A percentile compares a stretch with the other conserved stretches of the same genome.
These are phyloP conservation scores for Onychostoma macrolepis DNA, from an alignment of 2,113 vertebrate genomes.

Conservation along the genomic window DNA sequence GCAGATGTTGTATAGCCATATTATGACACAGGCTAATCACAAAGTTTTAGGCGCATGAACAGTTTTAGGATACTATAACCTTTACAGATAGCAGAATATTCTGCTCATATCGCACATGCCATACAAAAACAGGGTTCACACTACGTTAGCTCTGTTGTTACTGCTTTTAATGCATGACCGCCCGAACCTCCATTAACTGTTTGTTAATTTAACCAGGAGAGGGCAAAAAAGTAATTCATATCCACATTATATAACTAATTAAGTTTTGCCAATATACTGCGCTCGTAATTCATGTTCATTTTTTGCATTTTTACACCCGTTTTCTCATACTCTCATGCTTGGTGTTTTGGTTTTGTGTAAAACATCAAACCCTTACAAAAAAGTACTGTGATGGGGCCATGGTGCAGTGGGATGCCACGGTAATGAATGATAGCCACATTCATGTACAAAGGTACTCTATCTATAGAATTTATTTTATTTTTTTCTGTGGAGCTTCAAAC, in stretches of 20 bases:
- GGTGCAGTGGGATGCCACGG: not conserved
- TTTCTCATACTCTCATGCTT: not conserved
- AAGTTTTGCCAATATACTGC: slow-evolving; percentile 27
- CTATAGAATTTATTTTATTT: not conserved
- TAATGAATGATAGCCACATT: not conserved
- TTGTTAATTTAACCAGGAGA: slow-evolving; percentile 48
- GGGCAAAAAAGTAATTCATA: slow-evolving; percentile 39
- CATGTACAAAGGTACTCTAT: not conserved
- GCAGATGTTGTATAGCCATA: not conserved
- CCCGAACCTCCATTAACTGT: slow-evolving; percentile 40
- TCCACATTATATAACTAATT: slow-evolving; percentile 50
- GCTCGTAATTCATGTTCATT: slow-evolving; percentile 34
- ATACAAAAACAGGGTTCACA: slow-evolving; percentile 44
- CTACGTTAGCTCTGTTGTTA: slow-evolving; percentile 58
- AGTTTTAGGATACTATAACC: not conserved
- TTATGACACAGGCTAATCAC: too few species aligned
- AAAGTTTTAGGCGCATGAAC: not conserved
- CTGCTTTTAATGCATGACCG: slow-evolving; percentile 48
- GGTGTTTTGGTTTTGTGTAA: not conserved
- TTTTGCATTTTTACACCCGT: slow-evolving; percentile 10
- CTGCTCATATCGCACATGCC: not conserved
- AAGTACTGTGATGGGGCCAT: not conserved
- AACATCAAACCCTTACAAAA: not conserved
- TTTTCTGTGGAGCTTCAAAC: not conserved
- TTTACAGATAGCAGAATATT: not conserved